Base-by-base conservation (phyloP, 2,113 vertebrate genomes). In the Neogale vison region DNA sequence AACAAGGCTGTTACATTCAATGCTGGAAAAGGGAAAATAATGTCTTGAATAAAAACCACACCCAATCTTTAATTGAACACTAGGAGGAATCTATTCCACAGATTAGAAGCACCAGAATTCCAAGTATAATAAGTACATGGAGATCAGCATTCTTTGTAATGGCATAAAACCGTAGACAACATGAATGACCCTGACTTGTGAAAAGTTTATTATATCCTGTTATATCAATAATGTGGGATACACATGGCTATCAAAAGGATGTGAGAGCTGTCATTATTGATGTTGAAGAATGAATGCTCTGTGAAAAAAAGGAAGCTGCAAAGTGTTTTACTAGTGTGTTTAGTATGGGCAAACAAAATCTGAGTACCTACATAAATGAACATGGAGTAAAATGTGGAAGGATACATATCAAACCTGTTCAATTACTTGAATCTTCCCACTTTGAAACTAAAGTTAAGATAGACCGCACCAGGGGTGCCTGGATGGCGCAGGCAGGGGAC, bases 1-100 rank as follows among this genome's bases (percentile, higher is more conserved):
- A 81, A 97, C 10, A 6, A 93, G 26, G 59, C 21, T 85, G 24
- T n/a, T 96, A 88, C 52, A 95, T 12, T 77, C 29, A 63, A 29
- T 82, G 26, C 18, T 59, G 29, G 8, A 93, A 61, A 97, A 63
- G 67, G 59, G 87, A 95, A 96, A 86, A 93, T 59, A 47, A 55
- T 69, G 57, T 81, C 45, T 87, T 59, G 52, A 88, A 57, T 95
- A 88, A 95, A 93, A 88, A 71, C 15, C 15, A 83, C 15, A 69
- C 13, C 92, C 21, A 71, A 36, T 45, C 39, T 61, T 76, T 77
- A 34, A 87, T 10, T 69, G 50, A 94, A 71, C 34, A n/a, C 39
- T 76, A 50, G 74, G n/a, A 91, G 29, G 23, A 86, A 81, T 69
- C 31, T 52, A 71, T 47, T 89, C n/a, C 61, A 55, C 12, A 57